Percentiles rank a stretch among this genome's conserved stretches.
Evolutionary conservation across 2,797 vertebrate genomes (phyloP).

Genomic region (Gymnoscopelus microlampas): DNA sequence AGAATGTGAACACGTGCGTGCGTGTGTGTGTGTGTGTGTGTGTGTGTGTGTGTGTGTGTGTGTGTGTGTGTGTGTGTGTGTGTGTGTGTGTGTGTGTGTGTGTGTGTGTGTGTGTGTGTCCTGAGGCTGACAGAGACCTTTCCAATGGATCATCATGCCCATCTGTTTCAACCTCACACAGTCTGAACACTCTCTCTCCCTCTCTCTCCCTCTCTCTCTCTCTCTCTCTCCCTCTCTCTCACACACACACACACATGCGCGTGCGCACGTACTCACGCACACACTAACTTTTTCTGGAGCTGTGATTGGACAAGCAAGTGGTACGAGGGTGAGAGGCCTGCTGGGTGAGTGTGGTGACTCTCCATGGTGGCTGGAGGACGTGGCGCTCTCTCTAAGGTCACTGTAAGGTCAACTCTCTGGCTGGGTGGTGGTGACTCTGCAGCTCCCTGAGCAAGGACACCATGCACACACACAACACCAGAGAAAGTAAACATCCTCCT

Average conservation of each 20-base stretch:
- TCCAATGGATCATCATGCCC: slow-evolving; percentile 57
- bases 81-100: slow-evolving; percentile 15
- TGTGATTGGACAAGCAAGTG: slow-evolving; percentile 59
- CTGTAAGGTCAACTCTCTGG: background rate
- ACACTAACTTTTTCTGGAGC: slow-evolving; percentile 32
- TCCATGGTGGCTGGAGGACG: slow-evolving; percentile 62
- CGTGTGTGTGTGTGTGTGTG: slow-evolving; percentile 32
- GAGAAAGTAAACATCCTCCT: too few species aligned
- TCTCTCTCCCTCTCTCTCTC: background rate
- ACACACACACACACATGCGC: slow-evolving; percentile 16
- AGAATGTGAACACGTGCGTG: background rate
- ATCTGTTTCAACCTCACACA: slow-evolving; percentile 33
- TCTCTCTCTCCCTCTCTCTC: background rate
- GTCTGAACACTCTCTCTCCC: slow-evolving; percentile 17
- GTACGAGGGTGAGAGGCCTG: slow-evolving; percentile 41
- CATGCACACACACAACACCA: too few species aligned
- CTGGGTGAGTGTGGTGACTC: slow-evolving; percentile 51
- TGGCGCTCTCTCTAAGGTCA: slow-evolving; percentile 56
- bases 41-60: slow-evolving; percentile 32
- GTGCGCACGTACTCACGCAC: slow-evolving; percentile 20
- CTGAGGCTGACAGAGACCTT: slow-evolving; percentile 65
- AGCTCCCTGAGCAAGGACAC: background rate
- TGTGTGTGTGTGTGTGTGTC: slow-evolving; percentile 31
- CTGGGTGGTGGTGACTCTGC: slow-evolving; percentile 1
- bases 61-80: slow-evolving; percentile 30